A percentile compares a stretch with the other conserved stretches of the same genome.
Evolutionary conservation across 2,113 vertebrate species (phyloP).

Genomic region (Bothrops jararaca): DNA sequence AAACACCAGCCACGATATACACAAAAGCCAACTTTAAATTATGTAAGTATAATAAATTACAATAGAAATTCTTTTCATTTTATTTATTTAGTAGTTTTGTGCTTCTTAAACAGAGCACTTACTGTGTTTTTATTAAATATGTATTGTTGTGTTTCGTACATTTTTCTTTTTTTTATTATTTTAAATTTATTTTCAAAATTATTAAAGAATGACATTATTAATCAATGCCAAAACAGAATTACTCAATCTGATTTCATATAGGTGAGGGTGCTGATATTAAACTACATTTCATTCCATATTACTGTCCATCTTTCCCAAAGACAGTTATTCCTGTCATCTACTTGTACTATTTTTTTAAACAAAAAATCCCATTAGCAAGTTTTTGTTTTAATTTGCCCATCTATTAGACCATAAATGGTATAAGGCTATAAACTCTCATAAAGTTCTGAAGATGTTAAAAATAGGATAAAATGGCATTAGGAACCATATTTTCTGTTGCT

Average conservation of each 20-base stretch:
- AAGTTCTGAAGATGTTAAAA: background rate
- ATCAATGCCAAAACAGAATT: background rate
- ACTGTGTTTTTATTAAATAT: background rate
- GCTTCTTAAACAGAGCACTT: background rate
- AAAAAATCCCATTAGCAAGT: background rate
- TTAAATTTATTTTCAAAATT: background rate
- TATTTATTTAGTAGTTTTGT: background rate
- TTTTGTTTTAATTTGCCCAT: background rate
- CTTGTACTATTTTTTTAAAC: background rate
- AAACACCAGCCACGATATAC: background rate
- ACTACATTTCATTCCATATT: background rate
- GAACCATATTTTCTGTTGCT: background rate
- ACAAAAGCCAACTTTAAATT: background rate
- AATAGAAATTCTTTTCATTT: background rate
- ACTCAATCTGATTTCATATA: background rate
- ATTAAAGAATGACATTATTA: background rate
- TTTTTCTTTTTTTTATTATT: background rate
- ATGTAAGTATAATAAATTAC: background rate
- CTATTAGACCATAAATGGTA: background rate
- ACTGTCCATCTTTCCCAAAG: background rate
- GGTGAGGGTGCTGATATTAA: background rate
- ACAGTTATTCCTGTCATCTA: background rate
- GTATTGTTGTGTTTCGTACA: background rate
- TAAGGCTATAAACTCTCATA: background rate
- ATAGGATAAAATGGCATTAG: background rate